Conservation (phyloP, 1,140 invertebrate genomes). For the Calosoma granatense region DNA sequence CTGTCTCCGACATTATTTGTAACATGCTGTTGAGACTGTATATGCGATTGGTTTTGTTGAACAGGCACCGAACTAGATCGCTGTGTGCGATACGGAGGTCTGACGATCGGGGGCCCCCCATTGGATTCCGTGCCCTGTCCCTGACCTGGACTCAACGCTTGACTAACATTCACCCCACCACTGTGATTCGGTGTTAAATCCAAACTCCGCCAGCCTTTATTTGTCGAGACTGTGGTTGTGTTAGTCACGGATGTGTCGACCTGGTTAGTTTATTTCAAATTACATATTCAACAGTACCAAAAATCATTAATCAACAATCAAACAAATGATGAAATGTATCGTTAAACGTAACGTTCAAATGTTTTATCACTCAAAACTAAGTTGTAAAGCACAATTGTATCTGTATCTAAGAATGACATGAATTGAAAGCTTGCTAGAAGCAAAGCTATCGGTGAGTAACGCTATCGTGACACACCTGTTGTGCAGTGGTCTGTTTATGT, state of each 20-base stretch:
- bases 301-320: neutral
- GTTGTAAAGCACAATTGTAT: neutral
- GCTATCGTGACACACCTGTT: constrained; percentile 47
- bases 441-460: neutral
- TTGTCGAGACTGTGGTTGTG: constrained; percentile 18
- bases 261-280: constrained; percentile 20
- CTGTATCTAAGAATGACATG: neutral
- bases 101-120: constrained; percentile 23
- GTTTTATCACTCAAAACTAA: constrained; percentile 5
- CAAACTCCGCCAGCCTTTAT: constrained; percentile 48
- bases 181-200: constrained; percentile 37
- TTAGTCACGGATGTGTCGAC: constrained; percentile 22
- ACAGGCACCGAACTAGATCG: constrained; percentile 52
- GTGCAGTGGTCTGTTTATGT: constrained; percentile 49
- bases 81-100: constrained; percentile 46
- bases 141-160: constrained; percentile 18
- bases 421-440: neutral
- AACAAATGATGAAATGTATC: neutral
- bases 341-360: neutral
- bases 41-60: constrained; percentile 32
- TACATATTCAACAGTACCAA: neutral
- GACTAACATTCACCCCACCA: neutral
- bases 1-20: constrained; percentile 23
- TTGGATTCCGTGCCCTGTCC: constrained; percentile 35
- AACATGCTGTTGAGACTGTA: constrained; percentile 14